These are phyloP conservation scores for Oreochromis spilurus DNA, from an alignment of 2,113 vertebrate genomes.

Conservation along the genomic window DNA sequence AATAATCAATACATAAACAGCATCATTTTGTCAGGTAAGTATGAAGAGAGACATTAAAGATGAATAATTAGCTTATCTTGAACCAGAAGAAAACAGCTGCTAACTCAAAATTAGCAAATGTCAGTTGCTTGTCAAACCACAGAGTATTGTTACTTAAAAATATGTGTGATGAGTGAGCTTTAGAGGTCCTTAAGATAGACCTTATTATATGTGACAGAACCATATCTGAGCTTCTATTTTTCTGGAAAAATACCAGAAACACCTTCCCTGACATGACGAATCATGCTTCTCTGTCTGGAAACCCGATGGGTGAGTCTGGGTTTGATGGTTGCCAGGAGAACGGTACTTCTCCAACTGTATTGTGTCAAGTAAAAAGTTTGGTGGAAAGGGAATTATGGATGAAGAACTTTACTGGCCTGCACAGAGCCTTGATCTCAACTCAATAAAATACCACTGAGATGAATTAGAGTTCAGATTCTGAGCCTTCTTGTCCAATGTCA, in stretches of 20 bases:
- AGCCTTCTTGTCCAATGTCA: not conserved
- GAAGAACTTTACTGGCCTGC: not conserved
- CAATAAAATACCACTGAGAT: not conserved
- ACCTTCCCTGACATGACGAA: not conserved
- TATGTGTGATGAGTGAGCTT: not conserved
- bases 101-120: not conserved
- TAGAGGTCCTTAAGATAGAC: not conserved
- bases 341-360: not conserved
- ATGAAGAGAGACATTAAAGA: not conserved
- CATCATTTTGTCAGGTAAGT: not conserved
- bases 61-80: not conserved
- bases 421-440: not conserved
- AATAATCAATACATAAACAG: not conserved
- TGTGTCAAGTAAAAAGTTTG: not conserved
- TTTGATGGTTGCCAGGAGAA: not conserved
- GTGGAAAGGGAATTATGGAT: not conserved
- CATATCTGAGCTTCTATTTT: not conserved
- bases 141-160: not conserved
- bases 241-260: not conserved
- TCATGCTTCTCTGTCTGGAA: not conserved
- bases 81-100: not conserved
- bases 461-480: not conserved
- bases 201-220: not conserved
- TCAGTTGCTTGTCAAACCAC: not conserved
- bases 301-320: not conserved